phyloP scores from a whole-genome alignment of 92 coral and sea anemone species.

The Bergia puertoricense region DNA sequence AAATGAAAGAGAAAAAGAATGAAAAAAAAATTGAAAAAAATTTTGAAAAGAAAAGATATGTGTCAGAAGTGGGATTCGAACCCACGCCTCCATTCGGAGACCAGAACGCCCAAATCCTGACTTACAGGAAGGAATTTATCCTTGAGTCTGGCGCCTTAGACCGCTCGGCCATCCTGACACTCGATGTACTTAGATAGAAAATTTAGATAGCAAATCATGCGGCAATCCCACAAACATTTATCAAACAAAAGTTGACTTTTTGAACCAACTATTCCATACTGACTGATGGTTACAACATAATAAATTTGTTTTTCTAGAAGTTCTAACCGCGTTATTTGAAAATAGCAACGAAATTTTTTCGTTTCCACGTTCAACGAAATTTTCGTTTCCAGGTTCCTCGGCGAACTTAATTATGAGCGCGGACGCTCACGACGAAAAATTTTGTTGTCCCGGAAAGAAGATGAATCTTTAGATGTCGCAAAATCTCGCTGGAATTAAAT shows the following conservation, averaged over 20 bases:
- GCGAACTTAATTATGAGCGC: neutral
- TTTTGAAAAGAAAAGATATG: constrained; percentile 3
- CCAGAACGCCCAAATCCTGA: constrained; percentile 95
- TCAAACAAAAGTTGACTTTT: neutral
- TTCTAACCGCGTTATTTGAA: neutral
- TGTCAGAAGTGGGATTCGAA: constrained; percentile 99
- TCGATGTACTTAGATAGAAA: neutral
- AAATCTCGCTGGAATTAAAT: neutral
- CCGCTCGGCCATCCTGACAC: constrained; percentile 99
- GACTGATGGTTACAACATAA: neutral
- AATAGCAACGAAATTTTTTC: neutral
- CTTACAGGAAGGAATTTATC: constrained; percentile 36
- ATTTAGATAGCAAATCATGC: neutral
- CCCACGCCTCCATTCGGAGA: constrained; percentile 99
- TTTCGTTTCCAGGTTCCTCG: constrained; percentile 28
- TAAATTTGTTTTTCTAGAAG: neutral
- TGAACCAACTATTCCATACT: too few species aligned
- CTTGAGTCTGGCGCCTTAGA: constrained; percentile 99
- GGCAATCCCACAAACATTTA: neutral
- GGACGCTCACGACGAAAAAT: neutral
- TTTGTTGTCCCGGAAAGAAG: neutral
- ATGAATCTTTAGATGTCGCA: constrained; percentile 14
- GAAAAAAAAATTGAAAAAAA: neutral
- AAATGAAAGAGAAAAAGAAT: neutral
- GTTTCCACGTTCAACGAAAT: constrained; percentile 6